Conservation (phyloP, 64 coral and sea anemone genomes). For the Stichodactyla helianthus region DNA sequence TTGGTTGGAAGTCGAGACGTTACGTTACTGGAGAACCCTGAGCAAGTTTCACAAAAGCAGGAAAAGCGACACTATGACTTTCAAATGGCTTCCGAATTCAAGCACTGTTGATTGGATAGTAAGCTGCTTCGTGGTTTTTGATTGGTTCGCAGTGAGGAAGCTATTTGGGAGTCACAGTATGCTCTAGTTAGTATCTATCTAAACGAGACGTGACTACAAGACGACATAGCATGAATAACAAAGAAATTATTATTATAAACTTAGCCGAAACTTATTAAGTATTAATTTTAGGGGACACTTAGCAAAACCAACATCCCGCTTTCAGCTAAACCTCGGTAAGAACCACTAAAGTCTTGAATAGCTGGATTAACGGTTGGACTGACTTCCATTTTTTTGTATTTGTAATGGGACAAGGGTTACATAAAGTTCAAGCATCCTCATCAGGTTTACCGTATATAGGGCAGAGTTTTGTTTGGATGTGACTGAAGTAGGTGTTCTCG, state of each 20-base stretch:
- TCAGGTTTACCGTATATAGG: not conserved
- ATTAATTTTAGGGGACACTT: not conserved
- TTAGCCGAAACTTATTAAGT: not conserved
- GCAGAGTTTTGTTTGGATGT: not conserved
- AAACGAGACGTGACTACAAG: not conserved
- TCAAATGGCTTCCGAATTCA: not conserved
- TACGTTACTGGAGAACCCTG: too few relatives aligned
- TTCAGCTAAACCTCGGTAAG: not conserved
- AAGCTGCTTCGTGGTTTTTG: not conserved
- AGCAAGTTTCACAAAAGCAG: not conserved
- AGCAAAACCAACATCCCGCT: not conserved
- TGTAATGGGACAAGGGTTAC: not conserved
- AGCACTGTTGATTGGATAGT: not conserved
- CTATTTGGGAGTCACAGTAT: not conserved
- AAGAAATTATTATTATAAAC: not conserved
- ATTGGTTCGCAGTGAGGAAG: not conserved
- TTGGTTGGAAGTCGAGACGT: not conserved
- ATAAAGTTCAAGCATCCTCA: not conserved
- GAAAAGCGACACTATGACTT: not conserved
- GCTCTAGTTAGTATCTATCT: not conserved
- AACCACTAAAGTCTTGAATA: not conserved
- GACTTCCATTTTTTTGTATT: too few relatives aligned
- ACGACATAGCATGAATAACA: not conserved
- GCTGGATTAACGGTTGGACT: too few relatives aligned
- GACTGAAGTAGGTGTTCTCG: not conserved